phyloP scores from a whole-genome alignment of 92 coral and sea anemone species.

The Desmophyllum pertusum region DNA sequence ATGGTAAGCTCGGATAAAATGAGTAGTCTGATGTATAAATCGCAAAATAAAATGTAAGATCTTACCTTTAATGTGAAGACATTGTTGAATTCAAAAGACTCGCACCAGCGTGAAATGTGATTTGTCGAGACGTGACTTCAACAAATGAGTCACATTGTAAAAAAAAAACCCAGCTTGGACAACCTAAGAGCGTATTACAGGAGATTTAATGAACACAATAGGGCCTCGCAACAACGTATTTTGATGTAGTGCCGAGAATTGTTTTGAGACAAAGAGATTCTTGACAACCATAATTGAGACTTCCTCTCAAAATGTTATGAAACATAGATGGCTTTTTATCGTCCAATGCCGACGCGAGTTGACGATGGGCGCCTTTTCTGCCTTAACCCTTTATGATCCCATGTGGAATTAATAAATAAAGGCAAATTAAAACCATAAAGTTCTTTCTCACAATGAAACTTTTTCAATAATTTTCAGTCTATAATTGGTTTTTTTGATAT shows the following conservation, averaged over 20 bases:
- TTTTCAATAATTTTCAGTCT: not conserved
- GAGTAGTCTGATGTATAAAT: not conserved
- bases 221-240: not conserved
- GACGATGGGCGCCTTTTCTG: not conserved
- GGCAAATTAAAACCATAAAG: not conserved
- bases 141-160: not conserved
- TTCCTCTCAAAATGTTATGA: not conserved
- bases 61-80: not conserved
- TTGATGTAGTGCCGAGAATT: not conserved
- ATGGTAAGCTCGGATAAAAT: not conserved
- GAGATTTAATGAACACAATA: not conserved
- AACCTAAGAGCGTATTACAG: not conserved
- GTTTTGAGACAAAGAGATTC: not conserved
- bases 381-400: not conserved
- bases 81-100: not conserved
- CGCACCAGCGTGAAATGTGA: not conserved
- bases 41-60: not conserved
- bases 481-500: not conserved
- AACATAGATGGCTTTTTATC: not conserved
- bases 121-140: not conserved
- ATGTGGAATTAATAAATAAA: not conserved
- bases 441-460: not conserved
- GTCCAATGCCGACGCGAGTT: not conserved
- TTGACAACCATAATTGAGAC: not conserved
- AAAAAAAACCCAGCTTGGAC: not conserved